Conservation (phyloP, 2,113 vertebrate genomes). For the Peromyscus californicus region DNA sequence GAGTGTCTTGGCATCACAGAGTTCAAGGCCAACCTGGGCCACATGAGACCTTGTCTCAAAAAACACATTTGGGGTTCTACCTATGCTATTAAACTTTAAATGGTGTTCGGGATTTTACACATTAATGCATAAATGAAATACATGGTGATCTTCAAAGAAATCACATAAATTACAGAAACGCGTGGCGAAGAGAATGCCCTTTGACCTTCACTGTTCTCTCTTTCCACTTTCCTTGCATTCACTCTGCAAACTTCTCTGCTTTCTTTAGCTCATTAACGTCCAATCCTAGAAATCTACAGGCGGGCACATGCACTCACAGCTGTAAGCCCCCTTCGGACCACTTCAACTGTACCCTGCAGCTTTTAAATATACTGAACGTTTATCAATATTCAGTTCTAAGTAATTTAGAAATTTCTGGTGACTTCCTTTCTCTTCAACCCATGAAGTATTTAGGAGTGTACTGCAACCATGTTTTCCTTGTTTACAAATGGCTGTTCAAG, state of each 20-base stretch:
- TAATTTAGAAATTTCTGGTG: slow-evolving; percentile 14
- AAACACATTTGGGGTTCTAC: not conserved
- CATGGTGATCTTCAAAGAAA: slow-evolving; percentile 48
- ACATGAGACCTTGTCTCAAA: not conserved
- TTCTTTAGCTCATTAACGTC: slow-evolving; percentile 53
- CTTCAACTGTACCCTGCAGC: not conserved
- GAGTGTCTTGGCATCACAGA: not conserved
- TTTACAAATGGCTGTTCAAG: not conserved
- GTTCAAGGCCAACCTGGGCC: not conserved
- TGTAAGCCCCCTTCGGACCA: slow-evolving; percentile 30
- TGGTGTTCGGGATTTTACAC: not conserved
- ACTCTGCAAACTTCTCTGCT: not conserved
- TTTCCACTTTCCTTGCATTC: not conserved
- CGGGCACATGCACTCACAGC: not conserved
- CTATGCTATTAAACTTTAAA: slow-evolving; percentile 38
- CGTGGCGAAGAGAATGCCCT: slow-evolving; percentile 18
- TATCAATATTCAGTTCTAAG: slow-evolving; percentile 17
- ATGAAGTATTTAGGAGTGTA: not conserved
- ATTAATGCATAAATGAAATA: slow-evolving; percentile 42
- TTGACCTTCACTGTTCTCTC: slow-evolving; percentile 14
- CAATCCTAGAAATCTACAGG: slow-evolving; percentile 26
- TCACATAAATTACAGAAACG: not conserved
- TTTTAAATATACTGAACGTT: slow-evolving; percentile 6
- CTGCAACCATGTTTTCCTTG: slow-evolving; percentile 19
- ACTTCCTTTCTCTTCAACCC: slow-evolving; percentile 30